Evolutionary conservation across 1,140 invertebrate species (phyloP).

Genomic region (Rhagoletis pomonella): DNA sequence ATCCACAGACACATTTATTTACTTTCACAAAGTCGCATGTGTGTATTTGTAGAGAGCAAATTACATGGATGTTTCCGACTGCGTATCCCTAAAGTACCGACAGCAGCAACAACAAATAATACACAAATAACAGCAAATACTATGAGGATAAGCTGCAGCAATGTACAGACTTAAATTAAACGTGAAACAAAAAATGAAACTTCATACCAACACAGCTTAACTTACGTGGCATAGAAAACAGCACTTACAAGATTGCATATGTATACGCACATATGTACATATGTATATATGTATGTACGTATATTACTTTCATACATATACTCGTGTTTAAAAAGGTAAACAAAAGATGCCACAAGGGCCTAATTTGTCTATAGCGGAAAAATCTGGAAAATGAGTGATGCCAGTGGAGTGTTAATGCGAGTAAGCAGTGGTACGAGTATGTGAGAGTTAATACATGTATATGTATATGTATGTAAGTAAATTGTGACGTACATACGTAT

Average conservation of each 20-base stretch:
- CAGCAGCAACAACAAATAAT: conserved; percentile 7
- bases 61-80: neutral
- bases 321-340: conserved; percentile 42
- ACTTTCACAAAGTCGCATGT: neutral
- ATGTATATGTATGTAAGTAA: neutral
- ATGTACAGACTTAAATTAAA: conserved; percentile 14
- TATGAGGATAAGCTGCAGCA: neutral
- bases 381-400: neutral
- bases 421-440: too few relatives aligned
- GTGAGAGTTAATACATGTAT: neutral
- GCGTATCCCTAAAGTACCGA: conserved; percentile 5
- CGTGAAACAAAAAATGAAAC: neutral
- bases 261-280: too few relatives aligned
- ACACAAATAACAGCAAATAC: neutral
- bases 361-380: conserved; percentile 23
- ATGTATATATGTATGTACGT: neutral
- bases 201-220: neutral
- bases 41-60: neutral
- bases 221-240: too few relatives aligned
- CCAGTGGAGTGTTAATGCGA: neutral
- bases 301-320: neutral
- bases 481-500: too few relatives aligned
- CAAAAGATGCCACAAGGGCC: conserved; percentile 45
- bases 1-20: conserved; percentile 20
- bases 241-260: too few relatives aligned